These are phyloP conservation scores for Lacerta bilineata DNA, from an alignment of 2,797 vertebrate species.

Conservation along the genomic window DNA sequence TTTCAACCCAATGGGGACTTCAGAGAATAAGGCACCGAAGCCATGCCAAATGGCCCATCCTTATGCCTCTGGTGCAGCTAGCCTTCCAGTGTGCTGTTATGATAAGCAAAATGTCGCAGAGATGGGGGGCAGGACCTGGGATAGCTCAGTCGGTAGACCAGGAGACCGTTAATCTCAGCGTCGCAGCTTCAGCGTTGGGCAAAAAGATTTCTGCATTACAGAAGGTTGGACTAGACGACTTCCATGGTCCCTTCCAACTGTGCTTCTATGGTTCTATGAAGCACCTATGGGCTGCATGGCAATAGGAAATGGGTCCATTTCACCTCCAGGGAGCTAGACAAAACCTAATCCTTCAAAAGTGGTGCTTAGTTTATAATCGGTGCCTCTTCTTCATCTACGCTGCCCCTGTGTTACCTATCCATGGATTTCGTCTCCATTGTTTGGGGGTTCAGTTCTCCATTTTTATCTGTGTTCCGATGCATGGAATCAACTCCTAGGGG, in stretches of 20 bases:
- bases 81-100: neutral
- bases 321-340: neutral
- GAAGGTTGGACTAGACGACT: no score
- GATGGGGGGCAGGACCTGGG: no score
- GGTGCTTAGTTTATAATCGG: neutral
- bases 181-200: rapidly evolving
- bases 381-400: neutral
- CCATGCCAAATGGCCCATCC: neutral
- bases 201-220: no score
- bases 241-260: no score
- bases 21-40: neutral
- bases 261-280: no score
- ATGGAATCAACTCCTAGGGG: no score
- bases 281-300: no score
- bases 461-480: neutral
- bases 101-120: neutral
- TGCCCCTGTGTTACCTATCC: neutral
- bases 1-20: neutral
- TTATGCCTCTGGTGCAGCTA: neutral
- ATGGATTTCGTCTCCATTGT: neutral
- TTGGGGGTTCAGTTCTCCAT: neutral
- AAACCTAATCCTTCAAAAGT: neutral
- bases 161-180: no score
- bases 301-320: no score
- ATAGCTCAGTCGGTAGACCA: no score